phyloP scores from a whole-genome alignment of 2,888 invertebrate species.

The Perizoma flavofasciatum region DNA sequence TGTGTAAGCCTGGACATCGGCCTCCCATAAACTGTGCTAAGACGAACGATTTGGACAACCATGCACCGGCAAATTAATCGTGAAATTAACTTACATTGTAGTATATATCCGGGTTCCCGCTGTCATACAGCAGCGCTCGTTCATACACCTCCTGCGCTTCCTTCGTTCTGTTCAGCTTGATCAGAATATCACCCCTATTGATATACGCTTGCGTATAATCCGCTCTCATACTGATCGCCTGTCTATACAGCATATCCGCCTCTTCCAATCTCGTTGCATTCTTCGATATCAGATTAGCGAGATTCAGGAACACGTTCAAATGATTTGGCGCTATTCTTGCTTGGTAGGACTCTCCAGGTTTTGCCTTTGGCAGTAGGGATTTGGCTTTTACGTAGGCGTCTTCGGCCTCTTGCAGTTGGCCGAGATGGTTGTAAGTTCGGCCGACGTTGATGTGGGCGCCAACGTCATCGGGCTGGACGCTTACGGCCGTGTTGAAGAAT shows the following conservation, averaged over 20 bases:
- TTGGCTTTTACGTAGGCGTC: conserved; percentile 96
- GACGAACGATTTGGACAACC: too few species aligned
- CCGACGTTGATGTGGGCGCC: conserved; percentile 99
- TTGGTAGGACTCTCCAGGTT: conserved; percentile 97
- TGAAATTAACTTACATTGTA: conserved; percentile 90
- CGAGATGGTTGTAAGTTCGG: conserved; percentile 95
- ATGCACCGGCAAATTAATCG: too few species aligned
- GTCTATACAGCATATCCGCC: conserved; percentile 96
- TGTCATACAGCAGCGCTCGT: conserved; percentile 95
- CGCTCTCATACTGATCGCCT: conserved; percentile 98
- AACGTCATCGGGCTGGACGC: conserved; percentile 97
- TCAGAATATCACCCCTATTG: conserved; percentile 97
- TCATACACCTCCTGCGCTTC: conserved; percentile 98
- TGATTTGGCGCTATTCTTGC: conserved; percentile 98
- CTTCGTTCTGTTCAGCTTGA: conserved; percentile 96
- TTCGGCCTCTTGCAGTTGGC: conserved; percentile 91
- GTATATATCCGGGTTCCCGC: conserved; percentile 96
- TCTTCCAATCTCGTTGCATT: conserved; percentile 96
- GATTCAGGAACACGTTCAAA: conserved; percentile 96
- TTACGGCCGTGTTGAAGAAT: conserved; percentile 96
- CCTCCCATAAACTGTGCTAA: too few species aligned
- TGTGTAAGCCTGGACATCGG: too few species aligned
- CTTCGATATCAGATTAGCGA: conserved; percentile 96
- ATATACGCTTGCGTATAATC: conserved; percentile 98
- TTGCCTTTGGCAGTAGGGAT: conserved; percentile 94